Conservation (phyloP, 2,888 invertebrate genomes). For the Oscheius sp. region DNA sequence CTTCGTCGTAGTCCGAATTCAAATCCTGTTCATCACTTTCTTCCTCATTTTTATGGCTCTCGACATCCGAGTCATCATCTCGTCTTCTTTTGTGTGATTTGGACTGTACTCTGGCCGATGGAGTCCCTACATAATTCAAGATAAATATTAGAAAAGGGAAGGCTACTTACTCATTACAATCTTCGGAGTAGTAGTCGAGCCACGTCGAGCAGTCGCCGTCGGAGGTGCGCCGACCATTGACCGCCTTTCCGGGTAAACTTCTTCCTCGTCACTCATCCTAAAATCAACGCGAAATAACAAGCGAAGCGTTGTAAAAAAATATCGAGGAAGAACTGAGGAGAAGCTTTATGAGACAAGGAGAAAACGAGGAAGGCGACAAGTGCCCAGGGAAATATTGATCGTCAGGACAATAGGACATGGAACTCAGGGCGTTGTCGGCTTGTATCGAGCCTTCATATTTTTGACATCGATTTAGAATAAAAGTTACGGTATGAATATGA, state of each 20-base stretch:
- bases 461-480: no score
- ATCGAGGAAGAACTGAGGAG: no score
- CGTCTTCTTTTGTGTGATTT: constrained; percentile 38
- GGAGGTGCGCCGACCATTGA: constrained; percentile 56
- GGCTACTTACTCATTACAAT: background rate
- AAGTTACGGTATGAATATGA: no score
- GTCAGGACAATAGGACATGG: no score
- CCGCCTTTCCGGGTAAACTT: constrained; percentile 37
- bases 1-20: constrained; percentile 37
- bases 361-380: no score
- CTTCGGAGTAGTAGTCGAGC: constrained; percentile 1
- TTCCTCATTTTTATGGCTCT: constrained; percentile 6
- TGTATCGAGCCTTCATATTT: no score
- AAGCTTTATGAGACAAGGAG: no score
- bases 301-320: no score
- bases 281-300: background rate
- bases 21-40: constrained; percentile 8
- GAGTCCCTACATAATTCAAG: constrained; percentile 33
- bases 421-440: no score
- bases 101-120: constrained; percentile 36
- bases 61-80: constrained; percentile 41
- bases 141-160: background rate
- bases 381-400: no score
- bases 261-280: constrained; percentile 45
- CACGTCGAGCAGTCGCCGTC: constrained; percentile 30